Conservation (phyloP, 2,888 invertebrate species). For the Entomobrya proxima region DNA sequence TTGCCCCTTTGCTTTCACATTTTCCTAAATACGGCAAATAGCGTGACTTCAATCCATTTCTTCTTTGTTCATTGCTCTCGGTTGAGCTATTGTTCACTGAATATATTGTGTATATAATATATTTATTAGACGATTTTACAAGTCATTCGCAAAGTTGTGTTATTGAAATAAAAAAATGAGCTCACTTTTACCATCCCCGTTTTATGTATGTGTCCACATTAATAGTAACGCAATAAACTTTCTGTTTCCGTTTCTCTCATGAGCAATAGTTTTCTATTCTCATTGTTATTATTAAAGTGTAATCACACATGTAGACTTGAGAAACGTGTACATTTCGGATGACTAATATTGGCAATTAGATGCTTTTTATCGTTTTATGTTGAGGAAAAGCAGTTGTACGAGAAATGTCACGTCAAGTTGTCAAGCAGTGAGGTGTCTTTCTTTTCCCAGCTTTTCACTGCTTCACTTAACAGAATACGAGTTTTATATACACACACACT, state of each 20-base stretch:
- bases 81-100: constrained; percentile 29
- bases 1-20: constrained; percentile 7
- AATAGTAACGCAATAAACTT: constrained; percentile 28
- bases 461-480: background rate
- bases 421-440: background rate
- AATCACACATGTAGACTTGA: background rate
- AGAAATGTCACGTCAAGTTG: constrained; percentile 54
- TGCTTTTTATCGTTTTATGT: constrained; percentile 43
- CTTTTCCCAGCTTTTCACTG: background rate
- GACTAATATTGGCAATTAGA: constrained; percentile 62
- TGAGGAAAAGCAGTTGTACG: background rate
- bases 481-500: background rate
- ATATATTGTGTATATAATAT: background rate
- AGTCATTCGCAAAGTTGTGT: background rate
- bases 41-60: constrained; percentile 48
- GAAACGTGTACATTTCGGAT: constrained; percentile 27
- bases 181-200: background rate
- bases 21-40: constrained; percentile 27
- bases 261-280: background rate
- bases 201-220: background rate
- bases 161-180: constrained; percentile 17
- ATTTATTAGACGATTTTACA: background rate
- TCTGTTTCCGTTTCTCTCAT: background rate
- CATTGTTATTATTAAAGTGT: background rate
- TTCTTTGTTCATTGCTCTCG: constrained; percentile 4